A percentile compares a stretch with the other conserved stretches of the same genome.
These are phyloP conservation scores for Rhodophaea formosa DNA, from an alignment of 2,888 invertebrate species.

Conservation along the genomic window DNA sequence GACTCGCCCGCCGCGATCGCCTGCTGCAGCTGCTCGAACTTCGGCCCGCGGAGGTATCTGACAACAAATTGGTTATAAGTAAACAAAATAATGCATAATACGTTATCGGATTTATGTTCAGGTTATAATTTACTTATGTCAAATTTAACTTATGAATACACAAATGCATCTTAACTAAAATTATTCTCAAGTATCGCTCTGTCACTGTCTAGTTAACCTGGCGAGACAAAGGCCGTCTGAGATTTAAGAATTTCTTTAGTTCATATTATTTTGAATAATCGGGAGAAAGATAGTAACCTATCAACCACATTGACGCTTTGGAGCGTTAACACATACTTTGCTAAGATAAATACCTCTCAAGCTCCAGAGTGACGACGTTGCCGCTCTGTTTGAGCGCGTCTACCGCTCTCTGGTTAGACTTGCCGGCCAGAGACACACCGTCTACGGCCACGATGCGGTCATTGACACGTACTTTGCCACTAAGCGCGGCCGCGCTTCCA, in stretches of 20 bases:
- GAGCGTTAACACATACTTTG: no score
- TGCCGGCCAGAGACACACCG: constrained; percentile 95
- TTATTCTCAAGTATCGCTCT: no score
- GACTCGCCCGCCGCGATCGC: constrained; percentile 92
- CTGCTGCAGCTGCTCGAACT: constrained; percentile 92
- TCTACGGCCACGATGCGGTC: constrained; percentile 99
- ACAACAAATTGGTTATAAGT: background rate
- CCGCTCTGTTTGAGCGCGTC: constrained; percentile 97
- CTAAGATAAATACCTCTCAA: constrained; percentile 84
- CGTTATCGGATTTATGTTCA: no score
- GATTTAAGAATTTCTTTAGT: no score
- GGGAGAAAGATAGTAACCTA: no score
- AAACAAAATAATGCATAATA: constrained; percentile 1
- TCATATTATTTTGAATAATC: no score
- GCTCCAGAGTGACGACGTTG: constrained; percentile 91
- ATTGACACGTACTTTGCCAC: constrained; percentile 96
- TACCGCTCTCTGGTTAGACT: constrained; percentile 98
- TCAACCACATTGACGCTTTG: no score
- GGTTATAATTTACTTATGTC: no score
- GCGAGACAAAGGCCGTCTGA: no score
- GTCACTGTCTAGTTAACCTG: no score
- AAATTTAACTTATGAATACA: no score
- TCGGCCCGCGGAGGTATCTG: constrained; percentile 92
- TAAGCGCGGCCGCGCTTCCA: constrained; percentile 96
- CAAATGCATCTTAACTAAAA: no score